Conservation (phyloP, 2,888 invertebrate genomes). For the Epistrophe grossulariae region DNA sequence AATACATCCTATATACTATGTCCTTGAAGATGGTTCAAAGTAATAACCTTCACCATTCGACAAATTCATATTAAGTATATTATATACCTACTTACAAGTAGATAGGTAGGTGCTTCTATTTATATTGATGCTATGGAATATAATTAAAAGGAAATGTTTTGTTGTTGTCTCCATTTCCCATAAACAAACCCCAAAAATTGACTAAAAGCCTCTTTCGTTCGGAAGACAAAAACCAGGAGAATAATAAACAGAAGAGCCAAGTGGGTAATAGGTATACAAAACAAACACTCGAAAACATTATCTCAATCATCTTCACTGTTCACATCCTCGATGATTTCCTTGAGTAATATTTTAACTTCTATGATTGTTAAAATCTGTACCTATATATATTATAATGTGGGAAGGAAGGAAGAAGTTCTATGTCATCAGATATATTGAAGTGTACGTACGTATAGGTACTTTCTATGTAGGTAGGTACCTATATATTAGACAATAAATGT, state of each 20-base stretch:
- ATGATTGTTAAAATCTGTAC: slow-evolving; percentile 23
- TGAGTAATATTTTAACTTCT: slow-evolving; percentile 45
- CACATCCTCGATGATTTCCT: slow-evolving; percentile 63
- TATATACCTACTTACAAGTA: no score
- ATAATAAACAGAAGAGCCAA: slow-evolving; percentile 15
- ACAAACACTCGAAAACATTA: slow-evolving; percentile 44
- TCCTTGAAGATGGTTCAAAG: neutral
- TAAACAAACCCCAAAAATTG: neutral
- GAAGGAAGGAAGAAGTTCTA: neutral
- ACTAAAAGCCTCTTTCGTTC: slow-evolving; percentile 1
- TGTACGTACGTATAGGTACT: neutral
- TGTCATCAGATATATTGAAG: slow-evolving; percentile 15
- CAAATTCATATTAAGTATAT: neutral
- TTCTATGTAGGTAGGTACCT: neutral
- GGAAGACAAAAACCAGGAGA: slow-evolving; percentile 1
- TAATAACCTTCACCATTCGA: neutral
- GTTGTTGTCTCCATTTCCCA: slow-evolving; percentile 8
- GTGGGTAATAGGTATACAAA: neutral
- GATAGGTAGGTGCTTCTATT: neutral
- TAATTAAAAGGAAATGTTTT: slow-evolving; percentile 16
- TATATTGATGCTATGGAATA: neutral
- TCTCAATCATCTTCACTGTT: slow-evolving; percentile 34
- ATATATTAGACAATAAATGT: slow-evolving; percentile 65
- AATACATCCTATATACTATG: neutral
- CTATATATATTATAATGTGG: neutral